phyloP scores from a whole-genome alignment of 1,140 invertebrate genomes.

The Schlechtendalia chinensis region DNA sequence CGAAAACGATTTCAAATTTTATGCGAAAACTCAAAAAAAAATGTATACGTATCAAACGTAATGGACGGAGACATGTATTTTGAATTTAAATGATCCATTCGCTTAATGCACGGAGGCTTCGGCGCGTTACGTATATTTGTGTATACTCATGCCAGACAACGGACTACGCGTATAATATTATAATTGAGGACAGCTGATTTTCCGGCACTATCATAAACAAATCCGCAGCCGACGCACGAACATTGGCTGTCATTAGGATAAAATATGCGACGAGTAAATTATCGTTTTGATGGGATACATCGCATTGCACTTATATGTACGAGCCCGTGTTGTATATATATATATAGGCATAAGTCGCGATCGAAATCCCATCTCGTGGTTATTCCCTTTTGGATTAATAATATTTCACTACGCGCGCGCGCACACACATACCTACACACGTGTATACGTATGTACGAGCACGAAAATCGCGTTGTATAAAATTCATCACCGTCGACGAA shows the following conservation, averaged over 20 bases:
- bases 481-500: neutral
- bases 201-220: neutral
- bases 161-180: too few species aligned
- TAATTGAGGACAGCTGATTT: neutral
- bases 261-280: slow-evolving; percentile 35
- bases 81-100: too few species aligned
- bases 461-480: neutral
- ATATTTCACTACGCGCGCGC: neutral
- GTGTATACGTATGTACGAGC: neutral
- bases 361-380: slow-evolving; percentile 13
- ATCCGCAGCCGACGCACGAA: neutral
- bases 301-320: slow-evolving; percentile 26
- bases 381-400: slow-evolving; percentile 30
- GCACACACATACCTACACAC: neutral
- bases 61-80: too few species aligned
- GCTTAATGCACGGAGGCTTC: too few species aligned
- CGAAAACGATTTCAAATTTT: too few species aligned
- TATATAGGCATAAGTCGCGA: neutral
- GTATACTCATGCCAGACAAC: too few species aligned
- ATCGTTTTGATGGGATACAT: slow-evolving; percentile 39
- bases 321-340: neutral
- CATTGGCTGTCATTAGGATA: slow-evolving; percentile 15
- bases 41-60: too few species aligned
- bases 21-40: too few species aligned
- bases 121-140: too few species aligned